These are phyloP conservation scores for Heptranchias perlo DNA, from an alignment of 2,113 vertebrate species.

Conservation along the genomic window DNA sequence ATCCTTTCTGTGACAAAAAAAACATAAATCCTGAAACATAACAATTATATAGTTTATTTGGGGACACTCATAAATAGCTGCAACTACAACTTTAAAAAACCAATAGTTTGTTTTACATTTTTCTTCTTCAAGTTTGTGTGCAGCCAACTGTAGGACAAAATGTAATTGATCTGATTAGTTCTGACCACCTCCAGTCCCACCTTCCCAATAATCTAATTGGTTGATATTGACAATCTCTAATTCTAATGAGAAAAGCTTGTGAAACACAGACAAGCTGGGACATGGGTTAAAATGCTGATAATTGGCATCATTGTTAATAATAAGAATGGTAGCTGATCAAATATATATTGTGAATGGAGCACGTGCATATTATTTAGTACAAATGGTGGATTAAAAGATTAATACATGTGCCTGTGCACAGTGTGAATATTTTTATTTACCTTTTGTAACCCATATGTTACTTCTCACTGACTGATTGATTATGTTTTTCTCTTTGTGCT, in stretches of 20 bases:
- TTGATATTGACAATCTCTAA: not conserved
- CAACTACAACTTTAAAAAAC: too few species aligned
- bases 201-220: not conserved
- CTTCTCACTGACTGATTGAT: too few species aligned
- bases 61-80: too few species aligned
- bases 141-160: not conserved
- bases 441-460: not conserved
- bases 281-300: not conserved
- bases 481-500: not conserved
- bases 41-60: too few species aligned
- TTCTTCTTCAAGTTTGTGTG: not conserved
- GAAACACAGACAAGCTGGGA: not conserved
- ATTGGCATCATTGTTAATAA: not conserved
- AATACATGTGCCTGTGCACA: not conserved
- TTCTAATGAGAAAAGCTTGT: not conserved
- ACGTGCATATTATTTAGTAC: not conserved
- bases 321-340: not conserved
- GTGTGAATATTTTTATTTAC: not conserved
- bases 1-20: too few species aligned
- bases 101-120: too few species aligned
- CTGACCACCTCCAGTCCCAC: not conserved
- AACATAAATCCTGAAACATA: too few species aligned
- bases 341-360: not conserved
- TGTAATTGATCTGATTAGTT: not conserved
- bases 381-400: not conserved